These are phyloP conservation scores for Cerastis leucographa DNA, from an alignment of 2,888 invertebrate species.

Conservation along the genomic window DNA sequence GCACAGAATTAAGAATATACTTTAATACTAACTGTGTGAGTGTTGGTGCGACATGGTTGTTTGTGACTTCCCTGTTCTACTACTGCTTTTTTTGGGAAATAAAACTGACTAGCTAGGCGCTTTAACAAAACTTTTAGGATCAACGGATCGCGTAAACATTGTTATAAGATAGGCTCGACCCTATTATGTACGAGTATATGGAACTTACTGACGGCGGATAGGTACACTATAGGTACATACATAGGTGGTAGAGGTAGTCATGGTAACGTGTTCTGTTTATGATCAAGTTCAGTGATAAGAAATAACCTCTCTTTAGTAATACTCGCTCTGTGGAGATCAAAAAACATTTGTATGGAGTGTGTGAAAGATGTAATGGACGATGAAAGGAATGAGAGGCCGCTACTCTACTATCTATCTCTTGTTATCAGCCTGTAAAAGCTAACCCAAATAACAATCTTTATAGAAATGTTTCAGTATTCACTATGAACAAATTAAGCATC, in stretches of 20 bases:
- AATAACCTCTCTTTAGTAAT: not conserved
- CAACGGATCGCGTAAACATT: not conserved
- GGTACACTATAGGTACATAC: not conserved
- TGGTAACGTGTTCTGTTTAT: not conserved
- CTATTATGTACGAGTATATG: not conserved
- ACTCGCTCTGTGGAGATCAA: not conserved
- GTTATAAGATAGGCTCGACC: too few species aligned
- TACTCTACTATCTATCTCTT: not conserved
- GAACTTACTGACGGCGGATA: not conserved
- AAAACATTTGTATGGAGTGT: not conserved
- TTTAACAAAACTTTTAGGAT: not conserved
- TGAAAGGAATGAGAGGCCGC: not conserved
- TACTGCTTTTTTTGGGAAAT: not conserved
- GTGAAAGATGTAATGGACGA: not conserved
- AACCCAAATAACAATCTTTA: not conserved
- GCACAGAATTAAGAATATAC: slow-evolving; percentile 65
- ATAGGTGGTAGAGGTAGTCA: too few species aligned
- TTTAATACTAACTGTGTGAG: slow-evolving; percentile 27
- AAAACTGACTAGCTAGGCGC: not conserved
- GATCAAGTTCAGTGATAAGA: not conserved
- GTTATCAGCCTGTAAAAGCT: not conserved
- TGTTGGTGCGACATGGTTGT: not conserved
- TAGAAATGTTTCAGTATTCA: not conserved
- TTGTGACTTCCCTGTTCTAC: not conserved
- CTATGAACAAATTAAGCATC: not conserved